phyloP scores from a whole-genome alignment of 2,797 vertebrate species.

The Gambelia wislizenii region DNA sequence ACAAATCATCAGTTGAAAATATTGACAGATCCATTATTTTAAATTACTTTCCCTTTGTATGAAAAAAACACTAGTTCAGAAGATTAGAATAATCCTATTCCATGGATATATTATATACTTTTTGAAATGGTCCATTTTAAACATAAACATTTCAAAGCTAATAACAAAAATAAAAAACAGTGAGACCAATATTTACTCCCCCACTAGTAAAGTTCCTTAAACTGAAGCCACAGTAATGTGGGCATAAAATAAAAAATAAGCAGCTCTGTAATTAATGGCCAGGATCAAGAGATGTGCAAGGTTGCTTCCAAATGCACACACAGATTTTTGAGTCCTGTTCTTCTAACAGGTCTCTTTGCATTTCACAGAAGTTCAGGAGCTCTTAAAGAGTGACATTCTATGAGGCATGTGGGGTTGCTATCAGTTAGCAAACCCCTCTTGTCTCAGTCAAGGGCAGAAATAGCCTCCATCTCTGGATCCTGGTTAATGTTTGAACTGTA shows the following conservation, averaged over 20 bases:
- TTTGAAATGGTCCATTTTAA: constrained; percentile 41
- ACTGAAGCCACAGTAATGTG: constrained; percentile 33
- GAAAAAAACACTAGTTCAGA: constrained; percentile 18
- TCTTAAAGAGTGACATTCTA: background rate
- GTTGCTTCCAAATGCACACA: background rate
- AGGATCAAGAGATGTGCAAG: background rate
- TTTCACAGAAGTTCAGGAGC: background rate
- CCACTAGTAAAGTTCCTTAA: constrained; percentile 33
- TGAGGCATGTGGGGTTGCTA: too few species aligned
- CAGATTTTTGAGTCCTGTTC: background rate
- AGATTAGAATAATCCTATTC: constrained; percentile 27
- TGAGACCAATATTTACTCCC: background rate
- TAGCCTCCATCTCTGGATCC: constrained; percentile 6
- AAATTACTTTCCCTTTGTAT: constrained; percentile 34
- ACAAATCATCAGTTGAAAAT: constrained; percentile 1
- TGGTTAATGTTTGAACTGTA: constrained; percentile 35
- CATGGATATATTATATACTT: constrained; percentile 47
- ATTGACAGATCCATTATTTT: constrained; percentile 28
- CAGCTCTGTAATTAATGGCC: constrained; percentile 43
- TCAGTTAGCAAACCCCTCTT: background rate
- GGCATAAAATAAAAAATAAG: constrained; percentile 58
- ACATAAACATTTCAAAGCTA: constrained; percentile 49
- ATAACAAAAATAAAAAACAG: constrained; percentile 12
- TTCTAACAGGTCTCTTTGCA: background rate
- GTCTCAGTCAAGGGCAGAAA: background rate